These are phyloP conservation scores for Amphipyra tragopoginis DNA, from an alignment of 2,888 invertebrate species.

Conservation along the genomic window DNA sequence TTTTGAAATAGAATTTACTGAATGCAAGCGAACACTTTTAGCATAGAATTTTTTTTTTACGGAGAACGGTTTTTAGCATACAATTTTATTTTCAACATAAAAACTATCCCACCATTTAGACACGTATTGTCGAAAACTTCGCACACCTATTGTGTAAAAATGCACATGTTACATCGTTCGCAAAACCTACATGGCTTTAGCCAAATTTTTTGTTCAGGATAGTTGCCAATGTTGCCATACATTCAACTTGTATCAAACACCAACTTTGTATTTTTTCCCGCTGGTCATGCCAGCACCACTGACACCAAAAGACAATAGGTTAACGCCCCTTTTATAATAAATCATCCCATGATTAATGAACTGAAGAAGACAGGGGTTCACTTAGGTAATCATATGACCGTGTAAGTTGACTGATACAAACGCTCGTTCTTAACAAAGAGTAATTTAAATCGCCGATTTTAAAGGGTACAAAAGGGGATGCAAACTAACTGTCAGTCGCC, in stretches of 20 bases:
- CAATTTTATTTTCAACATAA: slow-evolving; percentile 18
- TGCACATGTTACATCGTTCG: slow-evolving; percentile 16
- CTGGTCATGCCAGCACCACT: slow-evolving; percentile 49
- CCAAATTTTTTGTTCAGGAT: slow-evolving; percentile 36
- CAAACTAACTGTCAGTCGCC: slow-evolving; percentile 35
- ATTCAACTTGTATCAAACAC: slow-evolving; percentile 40
- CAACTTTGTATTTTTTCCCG: slow-evolving; percentile 48
- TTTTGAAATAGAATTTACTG: too few species aligned
- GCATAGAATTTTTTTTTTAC: too few species aligned
- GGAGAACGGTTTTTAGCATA: too few species aligned
- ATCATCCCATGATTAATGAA: slow-evolving; percentile 86
- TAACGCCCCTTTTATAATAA: slow-evolving; percentile 78
- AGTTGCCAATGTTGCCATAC: slow-evolving; percentile 46
- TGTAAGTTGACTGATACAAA: slow-evolving; percentile 54
- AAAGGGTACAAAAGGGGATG: slow-evolving; percentile 27
- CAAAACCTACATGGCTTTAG: slow-evolving; percentile 24
- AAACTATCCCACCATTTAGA: slow-evolving; percentile 14
- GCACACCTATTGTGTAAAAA: slow-evolving; percentile 25
- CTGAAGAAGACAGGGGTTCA: slow-evolving; percentile 67
- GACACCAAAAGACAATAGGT: slow-evolving; percentile 60
- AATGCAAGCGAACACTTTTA: too few species aligned
- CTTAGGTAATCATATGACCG: slow-evolving; percentile 66
- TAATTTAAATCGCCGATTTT: slow-evolving; percentile 42
- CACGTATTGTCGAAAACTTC: slow-evolving; percentile 16
- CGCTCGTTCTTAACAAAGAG: slow-evolving; percentile 53